Percentiles rank a stretch among this genome's conserved stretches.
These are phyloP conservation scores for Varecia variegata DNA, from an alignment of 2,797 vertebrate genomes.

Conservation along the genomic window DNA sequence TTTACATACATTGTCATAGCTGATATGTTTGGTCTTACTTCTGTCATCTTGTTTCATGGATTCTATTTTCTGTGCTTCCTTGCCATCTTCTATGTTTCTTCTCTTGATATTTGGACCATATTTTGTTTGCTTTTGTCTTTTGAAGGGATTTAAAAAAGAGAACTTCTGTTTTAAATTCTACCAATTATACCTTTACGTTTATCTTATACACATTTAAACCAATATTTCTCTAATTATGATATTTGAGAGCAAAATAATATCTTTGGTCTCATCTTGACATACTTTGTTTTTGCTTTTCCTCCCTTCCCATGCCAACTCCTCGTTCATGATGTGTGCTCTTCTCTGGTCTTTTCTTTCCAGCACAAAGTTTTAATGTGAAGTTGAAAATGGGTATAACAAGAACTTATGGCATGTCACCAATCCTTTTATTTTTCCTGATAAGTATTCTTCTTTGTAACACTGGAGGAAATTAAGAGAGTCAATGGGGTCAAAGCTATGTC, in stretches of 20 bases:
- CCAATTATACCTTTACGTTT: constrained; percentile 67
- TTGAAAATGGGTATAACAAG: neutral
- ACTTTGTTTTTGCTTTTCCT: neutral
- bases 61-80: constrained; percentile 71
- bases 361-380: neutral
- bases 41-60: constrained; percentile 66
- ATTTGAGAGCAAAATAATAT: constrained; percentile 54
- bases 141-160: constrained; percentile 63
- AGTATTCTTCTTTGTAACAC: neutral
- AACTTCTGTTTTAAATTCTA: constrained; percentile 69
- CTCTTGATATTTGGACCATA: constrained; percentile 74
- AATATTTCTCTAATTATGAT: constrained; percentile 51
- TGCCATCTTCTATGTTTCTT: constrained; percentile 70
- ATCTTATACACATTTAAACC: constrained; percentile 49
- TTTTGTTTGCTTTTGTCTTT: constrained; percentile 77
- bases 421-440: neutral
- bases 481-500: neutral
- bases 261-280: neutral
- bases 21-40: constrained; percentile 73
- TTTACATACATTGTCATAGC: constrained; percentile 74
- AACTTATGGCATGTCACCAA: neutral
- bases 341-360: neutral
- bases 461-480: neutral
- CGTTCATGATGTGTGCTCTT: neutral
- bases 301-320: neutral